These are phyloP conservation scores for Lethrus apterus DNA, from an alignment of 1,140 invertebrate species.

Conservation along the genomic window DNA sequence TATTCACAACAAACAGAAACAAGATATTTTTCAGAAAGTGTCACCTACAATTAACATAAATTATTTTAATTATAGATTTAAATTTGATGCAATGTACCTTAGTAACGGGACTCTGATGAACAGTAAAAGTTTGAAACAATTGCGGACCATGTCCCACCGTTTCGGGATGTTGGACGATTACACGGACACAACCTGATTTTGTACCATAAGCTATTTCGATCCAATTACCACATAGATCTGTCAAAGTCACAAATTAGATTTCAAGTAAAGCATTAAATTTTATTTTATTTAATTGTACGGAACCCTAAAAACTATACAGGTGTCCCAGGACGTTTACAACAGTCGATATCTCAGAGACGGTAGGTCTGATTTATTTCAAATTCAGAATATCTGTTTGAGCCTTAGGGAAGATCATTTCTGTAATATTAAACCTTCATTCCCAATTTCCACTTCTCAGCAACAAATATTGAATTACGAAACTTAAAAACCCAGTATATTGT, in stretches of 20 bases:
- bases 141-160: constrained; percentile 96
- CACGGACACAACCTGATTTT: constrained; percentile 85
- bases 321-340: too few relatives aligned
- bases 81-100: constrained; percentile 56
- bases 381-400: too few relatives aligned
- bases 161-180: constrained; percentile 98
- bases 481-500: too few relatives aligned
- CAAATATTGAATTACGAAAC: too few relatives aligned
- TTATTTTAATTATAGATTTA: not conserved
- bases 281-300: too few relatives aligned
- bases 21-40: constrained; percentile 92
- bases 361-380: too few relatives aligned
- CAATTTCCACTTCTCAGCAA: too few relatives aligned
- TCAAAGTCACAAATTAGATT: not conserved
- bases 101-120: constrained; percentile 91
- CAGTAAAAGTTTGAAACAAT: constrained; percentile 96
- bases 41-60: constrained; percentile 58
- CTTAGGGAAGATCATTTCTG: too few relatives aligned
- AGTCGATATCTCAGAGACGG: too few relatives aligned
- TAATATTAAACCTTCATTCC: too few relatives aligned
- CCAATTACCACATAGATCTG: constrained; percentile 95
- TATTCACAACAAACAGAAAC: constrained; percentile 97
- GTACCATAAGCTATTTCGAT: constrained; percentile 99
- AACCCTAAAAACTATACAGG: too few relatives aligned
- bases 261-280: not conserved